Evolutionary conservation across 64 coral and sea anemone genomes (phyloP).

Genomic region (Dendronephthya gigantea): DNA sequence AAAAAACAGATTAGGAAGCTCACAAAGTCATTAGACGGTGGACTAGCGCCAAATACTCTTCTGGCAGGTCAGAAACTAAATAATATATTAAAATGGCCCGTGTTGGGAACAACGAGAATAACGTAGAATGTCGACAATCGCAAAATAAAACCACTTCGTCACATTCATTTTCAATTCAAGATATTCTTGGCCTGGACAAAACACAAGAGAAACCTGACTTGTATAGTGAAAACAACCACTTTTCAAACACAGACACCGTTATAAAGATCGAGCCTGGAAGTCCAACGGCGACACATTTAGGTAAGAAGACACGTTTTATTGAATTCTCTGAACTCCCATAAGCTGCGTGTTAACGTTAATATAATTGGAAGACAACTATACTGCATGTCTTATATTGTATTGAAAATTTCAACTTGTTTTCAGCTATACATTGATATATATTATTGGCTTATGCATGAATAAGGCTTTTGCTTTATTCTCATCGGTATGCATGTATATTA

Average conservation of each 20-base stretch:
- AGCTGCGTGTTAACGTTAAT: no score
- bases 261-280: not conserved
- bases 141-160: not conserved
- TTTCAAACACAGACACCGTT: not conserved
- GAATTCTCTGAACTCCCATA: no score
- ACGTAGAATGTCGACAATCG: not conserved
- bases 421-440: no score
- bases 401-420: not conserved
- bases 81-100: not conserved
- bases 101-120: not conserved
- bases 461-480: no score
- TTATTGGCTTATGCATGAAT: no score
- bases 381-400: not conserved
- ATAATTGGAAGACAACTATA: no score
- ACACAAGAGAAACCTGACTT: not conserved
- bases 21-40: not conserved
- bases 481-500: no score
- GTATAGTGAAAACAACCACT: not conserved
- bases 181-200: conserved; percentile 11
- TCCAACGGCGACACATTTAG: not conserved
- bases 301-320: no score
- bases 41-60: not conserved
- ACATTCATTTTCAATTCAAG: not conserved
- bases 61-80: not conserved
- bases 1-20: conserved; percentile 20